Conservation (phyloP, 2,888 invertebrate genomes). For the Cryptocheilus praepositus region DNA sequence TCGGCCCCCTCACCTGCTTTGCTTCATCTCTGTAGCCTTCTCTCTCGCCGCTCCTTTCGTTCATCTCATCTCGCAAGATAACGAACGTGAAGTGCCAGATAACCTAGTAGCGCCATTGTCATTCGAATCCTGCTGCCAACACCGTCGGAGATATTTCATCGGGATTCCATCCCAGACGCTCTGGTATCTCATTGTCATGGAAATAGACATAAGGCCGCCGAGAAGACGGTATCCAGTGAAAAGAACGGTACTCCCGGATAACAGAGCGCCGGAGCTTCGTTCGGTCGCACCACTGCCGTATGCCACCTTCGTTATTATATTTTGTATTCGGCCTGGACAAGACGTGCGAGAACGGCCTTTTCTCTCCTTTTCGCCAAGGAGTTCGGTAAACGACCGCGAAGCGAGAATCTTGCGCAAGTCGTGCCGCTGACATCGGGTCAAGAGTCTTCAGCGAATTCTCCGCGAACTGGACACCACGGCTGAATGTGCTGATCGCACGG, state of each 20-base stretch:
- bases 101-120: conserved; percentile 41
- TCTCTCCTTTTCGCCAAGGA: not conserved
- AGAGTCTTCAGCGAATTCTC: too few species aligned
- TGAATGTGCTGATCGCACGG: too few species aligned
- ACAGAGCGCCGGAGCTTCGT: not conserved
- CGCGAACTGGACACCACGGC: too few species aligned
- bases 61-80: conserved; percentile 2
- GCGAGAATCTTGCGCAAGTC: too few species aligned
- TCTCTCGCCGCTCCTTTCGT: conserved; percentile 1
- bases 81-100: conserved; percentile 34
- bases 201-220: conserved; percentile 39
- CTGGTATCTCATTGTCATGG: conserved; percentile 50
- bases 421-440: too few species aligned
- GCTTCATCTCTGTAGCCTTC: not conserved
- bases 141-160: conserved; percentile 48
- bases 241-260: not conserved
- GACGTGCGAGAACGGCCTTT: not conserved
- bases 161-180: conserved; percentile 42
- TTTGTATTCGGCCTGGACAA: conserved; percentile 2
- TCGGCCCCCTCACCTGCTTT: not conserved
- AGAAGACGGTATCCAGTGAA: not conserved
- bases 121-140: conserved; percentile 33
- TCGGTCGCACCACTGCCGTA: not conserved
- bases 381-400: too few species aligned
- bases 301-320: conserved; percentile 10